Conservation (phyloP, 2,888 invertebrate genomes). For the Horisme vitalbata region DNA sequence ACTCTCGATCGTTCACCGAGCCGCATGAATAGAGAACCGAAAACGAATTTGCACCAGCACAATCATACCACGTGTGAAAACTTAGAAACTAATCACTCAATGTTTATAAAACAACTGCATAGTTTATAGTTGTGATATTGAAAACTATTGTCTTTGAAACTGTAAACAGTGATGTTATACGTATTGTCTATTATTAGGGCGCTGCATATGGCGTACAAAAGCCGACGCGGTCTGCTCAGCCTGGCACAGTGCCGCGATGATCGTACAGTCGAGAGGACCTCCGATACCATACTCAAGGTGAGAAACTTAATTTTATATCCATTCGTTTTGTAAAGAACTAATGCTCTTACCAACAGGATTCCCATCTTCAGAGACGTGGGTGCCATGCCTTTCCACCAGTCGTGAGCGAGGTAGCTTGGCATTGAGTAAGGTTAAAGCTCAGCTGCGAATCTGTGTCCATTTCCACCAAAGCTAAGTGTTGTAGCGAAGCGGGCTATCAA, state of each 20-base stretch:
- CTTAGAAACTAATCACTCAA: slow-evolving; percentile 59
- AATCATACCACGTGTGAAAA: slow-evolving; percentile 52
- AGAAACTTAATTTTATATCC: slow-evolving; percentile 9
- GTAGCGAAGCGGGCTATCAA: no score
- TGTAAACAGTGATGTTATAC: slow-evolving; percentile 54
- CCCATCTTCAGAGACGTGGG: no score
- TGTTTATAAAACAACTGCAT: slow-evolving; percentile 73
- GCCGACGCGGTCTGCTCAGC: slow-evolving; percentile 69
- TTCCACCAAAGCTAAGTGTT: no score
- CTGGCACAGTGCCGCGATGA: slow-evolving; percentile 72
- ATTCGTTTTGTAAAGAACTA: no score
- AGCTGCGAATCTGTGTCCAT: no score
- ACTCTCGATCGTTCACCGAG: no score
- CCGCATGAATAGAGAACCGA: not conserved
- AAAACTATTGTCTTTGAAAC: slow-evolving; percentile 71
- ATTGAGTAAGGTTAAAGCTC: no score
- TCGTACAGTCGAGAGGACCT: slow-evolving; percentile 57
- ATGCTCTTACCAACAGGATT: no score
- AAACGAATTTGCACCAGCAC: slow-evolving; percentile 43
- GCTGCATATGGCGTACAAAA: slow-evolving; percentile 78
- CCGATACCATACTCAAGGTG: slow-evolving; percentile 75
- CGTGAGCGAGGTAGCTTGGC: no score
- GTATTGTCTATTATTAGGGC: slow-evolving; percentile 66
- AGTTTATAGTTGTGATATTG: slow-evolving; percentile 74
- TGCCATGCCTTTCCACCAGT: no score